Percentiles rank a stretch among this genome's conserved stretches.
phyloP scores from a whole-genome alignment of 2,113 vertebrate genomes.

The Spea bombifrons region DNA sequence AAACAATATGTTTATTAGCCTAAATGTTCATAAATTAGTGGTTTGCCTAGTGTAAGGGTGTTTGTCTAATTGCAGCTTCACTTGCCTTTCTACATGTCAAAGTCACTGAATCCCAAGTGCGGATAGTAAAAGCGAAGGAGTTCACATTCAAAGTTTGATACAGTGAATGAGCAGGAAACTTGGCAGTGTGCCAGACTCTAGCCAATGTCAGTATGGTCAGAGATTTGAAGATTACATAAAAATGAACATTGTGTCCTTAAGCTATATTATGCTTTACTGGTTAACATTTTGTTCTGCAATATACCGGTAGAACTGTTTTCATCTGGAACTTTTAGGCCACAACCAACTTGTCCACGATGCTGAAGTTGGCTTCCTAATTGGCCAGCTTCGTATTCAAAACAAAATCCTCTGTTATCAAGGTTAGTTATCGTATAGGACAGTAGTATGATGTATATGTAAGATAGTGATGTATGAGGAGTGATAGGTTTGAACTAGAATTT shows the following conservation, averaged over 20 bases:
- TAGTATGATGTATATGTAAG: too few species aligned
- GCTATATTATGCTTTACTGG: conserved; percentile 26
- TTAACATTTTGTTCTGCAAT: conserved; percentile 39
- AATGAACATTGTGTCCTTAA: conserved; percentile 21
- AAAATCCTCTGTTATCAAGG: too few species aligned
- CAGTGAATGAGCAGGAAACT: conserved; percentile 10
- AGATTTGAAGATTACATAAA: conserved; percentile 31
- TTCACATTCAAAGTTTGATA: conserved; percentile 18
- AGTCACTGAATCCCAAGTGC: not conserved
- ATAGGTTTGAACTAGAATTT: too few species aligned
- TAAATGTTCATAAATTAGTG: conserved; percentile 24
- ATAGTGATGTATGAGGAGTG: too few species aligned
- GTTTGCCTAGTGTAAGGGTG: conserved; percentile 12
- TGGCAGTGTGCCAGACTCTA: conserved; percentile 1
- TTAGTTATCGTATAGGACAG: too few species aligned
- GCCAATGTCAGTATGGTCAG: conserved; percentile 35
- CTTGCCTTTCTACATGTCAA: not conserved
- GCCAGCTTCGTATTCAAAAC: too few species aligned
- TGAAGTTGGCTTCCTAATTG: too few species aligned
- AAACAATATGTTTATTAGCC: conserved; percentile 17
- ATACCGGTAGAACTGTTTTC: conserved; percentile 37
- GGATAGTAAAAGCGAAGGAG: not conserved
- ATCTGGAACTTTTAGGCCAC: conserved; percentile 35
- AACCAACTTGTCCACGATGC: not conserved
- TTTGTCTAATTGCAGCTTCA: conserved; percentile 21